Evolutionary conservation across 2,888 invertebrate species (phyloP).

Genomic region (Anoncus sp.): DNA sequence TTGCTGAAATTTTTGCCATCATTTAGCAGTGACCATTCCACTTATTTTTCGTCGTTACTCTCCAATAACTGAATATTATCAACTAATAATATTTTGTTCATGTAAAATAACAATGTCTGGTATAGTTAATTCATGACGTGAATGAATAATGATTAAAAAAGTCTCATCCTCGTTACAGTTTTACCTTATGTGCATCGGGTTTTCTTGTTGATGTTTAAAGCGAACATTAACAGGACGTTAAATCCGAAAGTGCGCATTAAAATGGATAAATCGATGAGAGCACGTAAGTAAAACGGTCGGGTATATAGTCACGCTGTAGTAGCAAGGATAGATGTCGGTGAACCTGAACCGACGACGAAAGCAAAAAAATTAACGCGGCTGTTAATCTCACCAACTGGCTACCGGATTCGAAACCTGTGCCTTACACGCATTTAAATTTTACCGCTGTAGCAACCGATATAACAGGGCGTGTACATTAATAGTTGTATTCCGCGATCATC

Average conservation of each 20-base stretch:
- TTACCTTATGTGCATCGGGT: constrained; percentile 14
- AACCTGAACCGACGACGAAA: constrained; percentile 27
- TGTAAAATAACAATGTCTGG: constrained; percentile 13
- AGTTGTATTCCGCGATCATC: not conserved
- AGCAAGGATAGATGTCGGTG: constrained; percentile 19
- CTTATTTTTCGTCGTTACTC: not conserved
- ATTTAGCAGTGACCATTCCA: not conserved
- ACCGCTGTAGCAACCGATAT: not conserved
- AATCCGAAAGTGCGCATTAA: constrained; percentile 47
- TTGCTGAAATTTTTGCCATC: not conserved
- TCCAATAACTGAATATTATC: not conserved
- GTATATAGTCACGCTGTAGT: not conserved
- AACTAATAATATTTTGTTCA: constrained; percentile 14
- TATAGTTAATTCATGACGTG: constrained; percentile 9
- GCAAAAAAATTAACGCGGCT: constrained; percentile 21
- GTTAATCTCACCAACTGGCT: constrained; percentile 16
- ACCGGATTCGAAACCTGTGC: constrained; percentile 10
- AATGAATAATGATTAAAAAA: constrained; percentile 34
- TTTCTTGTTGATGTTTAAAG: constrained; percentile 29
- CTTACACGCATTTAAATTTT: not conserved
- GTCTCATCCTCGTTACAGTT: constrained; percentile 11
- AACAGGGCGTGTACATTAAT: not conserved
- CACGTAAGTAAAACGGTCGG: constrained; percentile 13
- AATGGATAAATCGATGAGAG: constrained; percentile 46
- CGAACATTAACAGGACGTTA: constrained; percentile 46